These are phyloP conservation scores for Notodonta dromedarius DNA, from an alignment of 2,888 invertebrate species.

Conservation along the genomic window DNA sequence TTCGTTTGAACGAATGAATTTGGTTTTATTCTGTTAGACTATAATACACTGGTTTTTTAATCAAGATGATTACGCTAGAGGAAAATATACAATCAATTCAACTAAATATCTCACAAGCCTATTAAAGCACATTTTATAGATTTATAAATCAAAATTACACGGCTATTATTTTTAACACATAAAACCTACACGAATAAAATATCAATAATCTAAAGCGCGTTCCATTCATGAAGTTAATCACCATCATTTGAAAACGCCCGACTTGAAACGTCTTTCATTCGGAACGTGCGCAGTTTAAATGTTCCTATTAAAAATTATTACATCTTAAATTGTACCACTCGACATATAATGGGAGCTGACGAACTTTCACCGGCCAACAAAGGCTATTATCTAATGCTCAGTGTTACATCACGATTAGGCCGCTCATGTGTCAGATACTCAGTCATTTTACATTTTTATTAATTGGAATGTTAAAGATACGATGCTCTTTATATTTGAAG, in stretches of 20 bases:
- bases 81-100: background rate
- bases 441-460: slow-evolving; percentile 34
- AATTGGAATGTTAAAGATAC: slow-evolving; percentile 9
- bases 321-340: slow-evolving; percentile 9
- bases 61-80: background rate
- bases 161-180: background rate
- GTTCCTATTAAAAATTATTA: slow-evolving; percentile 28
- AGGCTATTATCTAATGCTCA: slow-evolving; percentile 61
- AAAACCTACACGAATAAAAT: background rate
- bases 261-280: background rate
- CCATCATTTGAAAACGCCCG: background rate
- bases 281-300: slow-evolving; percentile 11
- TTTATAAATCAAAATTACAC: background rate
- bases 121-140: background rate
- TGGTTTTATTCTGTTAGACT: background rate
- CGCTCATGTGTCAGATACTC: slow-evolving; percentile 38
- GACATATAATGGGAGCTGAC: slow-evolving; percentile 34
- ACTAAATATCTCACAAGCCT: background rate
- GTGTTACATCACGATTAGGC: slow-evolving; percentile 52
- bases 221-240: background rate
- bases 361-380: slow-evolving; percentile 60
- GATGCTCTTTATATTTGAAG: background rate
- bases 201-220: background rate
- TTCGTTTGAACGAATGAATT: slow-evolving; percentile 35
- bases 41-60: slow-evolving; percentile 17